These are phyloP conservation scores for Maconellicoccus hirsutus DNA, from an alignment of 1,140 invertebrate species.

Conservation along the genomic window DNA sequence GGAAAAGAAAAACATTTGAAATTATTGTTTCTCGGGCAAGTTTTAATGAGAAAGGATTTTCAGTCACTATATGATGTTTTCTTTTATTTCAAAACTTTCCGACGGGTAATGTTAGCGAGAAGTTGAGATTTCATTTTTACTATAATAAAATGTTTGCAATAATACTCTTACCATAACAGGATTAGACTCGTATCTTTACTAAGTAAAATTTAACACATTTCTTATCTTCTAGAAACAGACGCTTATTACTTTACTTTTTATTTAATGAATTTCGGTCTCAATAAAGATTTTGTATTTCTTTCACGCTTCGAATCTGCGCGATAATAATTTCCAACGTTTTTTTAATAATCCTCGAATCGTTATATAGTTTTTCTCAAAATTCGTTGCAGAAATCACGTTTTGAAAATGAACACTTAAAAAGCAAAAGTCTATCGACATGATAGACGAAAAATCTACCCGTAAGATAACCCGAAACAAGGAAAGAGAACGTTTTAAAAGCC, in stretches of 20 bases:
- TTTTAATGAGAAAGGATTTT: background rate
- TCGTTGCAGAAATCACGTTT: too few relatives aligned
- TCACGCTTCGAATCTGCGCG: background rate
- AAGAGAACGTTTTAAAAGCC: background rate
- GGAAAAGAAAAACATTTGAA: background rate
- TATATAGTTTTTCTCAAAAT: too few relatives aligned
- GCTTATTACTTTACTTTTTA: slow-evolving; percentile 10
- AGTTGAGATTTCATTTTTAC: slow-evolving; percentile 9
- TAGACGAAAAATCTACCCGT: too few relatives aligned
- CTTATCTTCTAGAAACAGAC: slow-evolving; percentile 4
- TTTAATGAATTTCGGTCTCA: background rate
- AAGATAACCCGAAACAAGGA: background rate
- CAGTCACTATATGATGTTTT: background rate
- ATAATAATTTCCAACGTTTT: background rate
- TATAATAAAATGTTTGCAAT: slow-evolving; percentile 1
- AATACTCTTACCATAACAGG: slow-evolving; percentile 4
- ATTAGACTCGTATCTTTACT: slow-evolving; percentile 1
- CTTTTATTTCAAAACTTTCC: background rate
- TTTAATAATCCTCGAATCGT: too few relatives aligned
- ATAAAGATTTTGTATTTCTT: slow-evolving; percentile 1
- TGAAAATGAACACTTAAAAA: too few relatives aligned
- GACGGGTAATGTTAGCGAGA: background rate
- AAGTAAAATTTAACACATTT: slow-evolving; percentile 10
- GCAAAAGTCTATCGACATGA: too few relatives aligned
- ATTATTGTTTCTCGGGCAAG: background rate